A percentile compares a stretch with the other conserved stretches of the same genome.
Conservation (phyloP, 2,888 invertebrate species). For the Drosophila setosimentum region DNA sequence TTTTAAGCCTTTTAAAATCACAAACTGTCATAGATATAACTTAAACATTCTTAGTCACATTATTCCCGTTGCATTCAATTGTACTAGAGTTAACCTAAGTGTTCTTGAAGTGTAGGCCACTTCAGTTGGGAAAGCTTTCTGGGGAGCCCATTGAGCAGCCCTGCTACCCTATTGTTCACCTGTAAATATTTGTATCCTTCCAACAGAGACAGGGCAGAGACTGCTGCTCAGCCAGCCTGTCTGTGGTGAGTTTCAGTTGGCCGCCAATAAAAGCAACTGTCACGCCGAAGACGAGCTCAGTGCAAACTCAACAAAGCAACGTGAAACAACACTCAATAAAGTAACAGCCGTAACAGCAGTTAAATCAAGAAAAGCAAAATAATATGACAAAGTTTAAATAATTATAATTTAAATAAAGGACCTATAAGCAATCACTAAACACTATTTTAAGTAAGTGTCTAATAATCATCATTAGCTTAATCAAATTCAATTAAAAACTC, state of each 20-base stretch:
- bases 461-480: neutral
- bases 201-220: slow-evolving; percentile 20
- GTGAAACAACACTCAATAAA: slow-evolving; percentile 57
- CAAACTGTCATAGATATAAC: neutral
- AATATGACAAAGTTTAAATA: slow-evolving; percentile 7
- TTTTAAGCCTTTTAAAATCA: neutral
- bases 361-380: slow-evolving; percentile 24
- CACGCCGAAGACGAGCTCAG: slow-evolving; percentile 64
- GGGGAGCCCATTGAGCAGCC: slow-evolving; percentile 16
- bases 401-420: slow-evolving; percentile 4
- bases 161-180: slow-evolving; percentile 50
- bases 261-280: slow-evolving; percentile 73
- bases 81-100: neutral
- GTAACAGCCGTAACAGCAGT: slow-evolving; percentile 23
- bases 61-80: neutral
- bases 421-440: neutral
- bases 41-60: neutral
- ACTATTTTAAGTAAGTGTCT: slow-evolving; percentile 6
- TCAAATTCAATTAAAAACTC: neutral
- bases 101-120: slow-evolving; percentile 13
- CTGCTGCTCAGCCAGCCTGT: slow-evolving; percentile 52
- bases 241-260: slow-evolving; percentile 71
- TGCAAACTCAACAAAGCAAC: slow-evolving; percentile 71
- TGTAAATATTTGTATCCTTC: slow-evolving; percentile 73
- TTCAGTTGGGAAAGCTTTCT: slow-evolving; percentile 38